Base-by-base conservation (phyloP, 1,140 invertebrate species). In the Anastrepha obliqua region DNA sequence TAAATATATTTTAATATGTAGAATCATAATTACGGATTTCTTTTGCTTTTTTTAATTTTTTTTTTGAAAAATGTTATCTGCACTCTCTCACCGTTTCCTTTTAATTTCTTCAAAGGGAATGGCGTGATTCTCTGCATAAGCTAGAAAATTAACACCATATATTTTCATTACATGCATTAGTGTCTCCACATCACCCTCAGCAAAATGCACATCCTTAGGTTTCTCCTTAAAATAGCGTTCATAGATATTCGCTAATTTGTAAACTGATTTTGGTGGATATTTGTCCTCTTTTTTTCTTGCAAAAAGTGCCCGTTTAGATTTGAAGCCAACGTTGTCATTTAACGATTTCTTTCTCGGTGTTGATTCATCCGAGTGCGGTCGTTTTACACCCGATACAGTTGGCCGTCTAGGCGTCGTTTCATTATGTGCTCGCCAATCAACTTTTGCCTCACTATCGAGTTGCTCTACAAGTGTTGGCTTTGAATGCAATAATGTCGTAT, bases 141-240 rank as follows among this genome's bases (percentile, higher is more conserved):
- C 90, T 0, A 95, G 87, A 90, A 96, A 96, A 62, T 93, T 90
- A 13, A 94, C 88, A 86, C 94, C 94, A 42, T 94, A 93, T 6
- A 93, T 92, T 67, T 93, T 91, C 2, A 95, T 94, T 89, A 95
- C 95, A 65, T 94, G 91, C 29, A 95, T 92, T 6, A 95, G 91
- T 91, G 94, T 94, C 11, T 94, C 88, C 20, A 95, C 95, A 91
- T 96, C 96, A 87, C 91, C 93, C 90, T 96, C 96, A 39, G 96
- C 95, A 58, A 91, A 91, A 91, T 96, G 96, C 5, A 93, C 90
- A 86, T 94, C 90, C 2, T 88, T 44, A 1, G 94, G 90, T 29
- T 93, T 88, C 60, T 90, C 92, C 9, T 93, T 92, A 20, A 95
- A 93, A 13, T 95, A 90, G 65, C 94, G 93, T 86, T 94, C 90